Conservation (phyloP, 2,113 vertebrate genomes). For the Amphilophus citrinellus region DNA sequence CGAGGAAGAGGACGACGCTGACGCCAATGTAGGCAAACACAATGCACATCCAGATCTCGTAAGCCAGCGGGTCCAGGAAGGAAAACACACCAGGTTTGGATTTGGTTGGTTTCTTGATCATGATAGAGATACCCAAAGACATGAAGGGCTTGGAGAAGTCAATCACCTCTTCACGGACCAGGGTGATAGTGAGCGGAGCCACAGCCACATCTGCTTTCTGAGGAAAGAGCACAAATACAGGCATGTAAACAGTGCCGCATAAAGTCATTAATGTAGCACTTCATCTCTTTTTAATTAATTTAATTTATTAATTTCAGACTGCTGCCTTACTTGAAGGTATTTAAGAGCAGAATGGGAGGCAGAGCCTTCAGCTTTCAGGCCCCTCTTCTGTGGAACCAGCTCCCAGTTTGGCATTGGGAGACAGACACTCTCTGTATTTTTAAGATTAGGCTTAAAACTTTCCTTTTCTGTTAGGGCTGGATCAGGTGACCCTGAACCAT, state of each 20-base stretch:
- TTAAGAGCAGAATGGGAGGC: too few relatives aligned
- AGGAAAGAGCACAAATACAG: constrained; percentile 21
- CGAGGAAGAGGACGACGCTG: constrained; percentile 97
- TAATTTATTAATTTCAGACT: too few relatives aligned
- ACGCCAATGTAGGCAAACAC: constrained; percentile 99
- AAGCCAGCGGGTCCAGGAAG: constrained; percentile 97
- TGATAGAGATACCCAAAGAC: constrained; percentile 98
- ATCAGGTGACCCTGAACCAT: too few relatives aligned
- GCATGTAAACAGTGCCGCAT: neutral
- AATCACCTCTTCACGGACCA: constrained; percentile 98
- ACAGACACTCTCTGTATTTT: too few relatives aligned
- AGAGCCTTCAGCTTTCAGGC: too few relatives aligned
- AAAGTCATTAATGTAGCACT: neutral
- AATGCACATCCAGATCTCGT: constrained; percentile 99
- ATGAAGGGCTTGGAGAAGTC: constrained; percentile 99
- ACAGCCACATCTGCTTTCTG: constrained; percentile 98
- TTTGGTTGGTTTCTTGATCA: constrained; percentile 99
- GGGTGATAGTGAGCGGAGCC: constrained; percentile 96
- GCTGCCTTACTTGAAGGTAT: too few relatives aligned
- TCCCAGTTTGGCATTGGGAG: too few relatives aligned
- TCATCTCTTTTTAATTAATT: neutral
- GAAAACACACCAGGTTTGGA: constrained; percentile 99
- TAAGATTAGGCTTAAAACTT: too few relatives aligned
- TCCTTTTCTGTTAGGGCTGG: too few relatives aligned
- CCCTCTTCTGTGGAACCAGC: too few relatives aligned